Evolutionary conservation across 2,888 invertebrate species (phyloP), one percentile per base, ranked within the genome.

Genomic region (Gari tellinella): DNA sequence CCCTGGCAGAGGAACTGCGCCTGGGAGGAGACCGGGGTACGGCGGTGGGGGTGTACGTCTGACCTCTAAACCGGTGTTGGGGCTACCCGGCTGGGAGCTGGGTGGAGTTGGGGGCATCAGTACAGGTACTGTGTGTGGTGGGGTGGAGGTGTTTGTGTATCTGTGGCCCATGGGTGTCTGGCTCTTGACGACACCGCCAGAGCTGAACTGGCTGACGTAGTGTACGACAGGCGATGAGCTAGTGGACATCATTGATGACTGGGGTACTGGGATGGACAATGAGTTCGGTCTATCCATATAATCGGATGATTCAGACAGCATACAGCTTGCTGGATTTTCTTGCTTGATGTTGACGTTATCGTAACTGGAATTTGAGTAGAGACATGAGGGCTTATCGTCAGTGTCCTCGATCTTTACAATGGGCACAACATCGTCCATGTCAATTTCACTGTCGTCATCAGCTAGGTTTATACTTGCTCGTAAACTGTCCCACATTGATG

Each of bases 401-500:
- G 76, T 58, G 72, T 87, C 87, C 75, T 89, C 89, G 1, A 75
- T 57, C 72, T 87, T 87, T 31, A 87, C 82, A 10, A 73, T 58
- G 38, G 81, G 72, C 60, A 77, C 74, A 41, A 63, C 31, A 15
- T 61, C 43, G 25, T 79, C 70, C 68, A 78, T 68, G 51, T 67
- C 61, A 46, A 69, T 61, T 15, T 74, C 72, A 53, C 74, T 78
- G 56, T 64, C 66, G 46, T 75, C 75, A 15, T 77, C 73, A 2
- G 72, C 72, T 31, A 75, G 67, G 55, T 88, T 82, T 55, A 89
- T 88, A 79, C 87, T 84, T 46, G 83, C 84, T 49, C 86, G 76
- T 17, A 90, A 76, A 69, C 88, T 88, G 45, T 90, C 90, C 90
- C 89, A 89, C 62, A 89, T 60, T 1, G 88, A 87, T 60, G 83